Evolutionary conservation across 2,888 invertebrate genomes (phyloP).

Genomic region (Tortrix viridana): DNA sequence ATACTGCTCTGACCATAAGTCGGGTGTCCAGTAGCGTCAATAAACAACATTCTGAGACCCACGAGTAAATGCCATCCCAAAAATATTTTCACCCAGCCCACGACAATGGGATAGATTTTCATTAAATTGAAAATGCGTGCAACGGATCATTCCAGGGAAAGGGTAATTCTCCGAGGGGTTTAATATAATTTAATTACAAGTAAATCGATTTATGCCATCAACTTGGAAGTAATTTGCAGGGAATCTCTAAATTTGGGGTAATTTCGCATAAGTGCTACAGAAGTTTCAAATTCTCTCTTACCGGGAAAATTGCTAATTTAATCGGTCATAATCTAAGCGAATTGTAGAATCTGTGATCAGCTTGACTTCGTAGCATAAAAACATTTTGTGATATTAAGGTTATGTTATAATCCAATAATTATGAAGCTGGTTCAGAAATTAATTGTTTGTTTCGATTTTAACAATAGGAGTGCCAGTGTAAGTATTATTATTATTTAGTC

Average conservation of each 20-base stretch:
- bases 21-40: too few relatives aligned
- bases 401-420: too few relatives aligned
- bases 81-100: too few relatives aligned
- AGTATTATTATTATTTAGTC: too few relatives aligned
- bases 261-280: constrained; percentile 27
- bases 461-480: too few relatives aligned
- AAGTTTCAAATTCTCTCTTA: constrained; percentile 25
- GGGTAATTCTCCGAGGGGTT: constrained; percentile 42
- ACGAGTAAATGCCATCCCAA: too few relatives aligned
- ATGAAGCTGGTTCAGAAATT: too few relatives aligned
- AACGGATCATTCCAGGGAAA: constrained; percentile 44
- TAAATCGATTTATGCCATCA: constrained; percentile 47
- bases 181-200: constrained; percentile 49
- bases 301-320: constrained; percentile 20
- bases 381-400: constrained; percentile 1
- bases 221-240: constrained; percentile 42
- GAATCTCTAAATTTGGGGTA: constrained; percentile 38
- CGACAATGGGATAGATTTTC: constrained; percentile 20
- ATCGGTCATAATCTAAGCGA: constrained; percentile 17
- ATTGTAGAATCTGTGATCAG: constrained; percentile 6
- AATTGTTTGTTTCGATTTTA: too few relatives aligned
- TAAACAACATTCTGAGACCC: too few relatives aligned
- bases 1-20: too few relatives aligned
- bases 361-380: not conserved
- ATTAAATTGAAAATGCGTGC: constrained; percentile 42